Evolutionary conservation across 2,797 vertebrate species (phyloP), one percentile per base, ranked within the genome.

Genomic region (Myotis planiceps): DNA sequence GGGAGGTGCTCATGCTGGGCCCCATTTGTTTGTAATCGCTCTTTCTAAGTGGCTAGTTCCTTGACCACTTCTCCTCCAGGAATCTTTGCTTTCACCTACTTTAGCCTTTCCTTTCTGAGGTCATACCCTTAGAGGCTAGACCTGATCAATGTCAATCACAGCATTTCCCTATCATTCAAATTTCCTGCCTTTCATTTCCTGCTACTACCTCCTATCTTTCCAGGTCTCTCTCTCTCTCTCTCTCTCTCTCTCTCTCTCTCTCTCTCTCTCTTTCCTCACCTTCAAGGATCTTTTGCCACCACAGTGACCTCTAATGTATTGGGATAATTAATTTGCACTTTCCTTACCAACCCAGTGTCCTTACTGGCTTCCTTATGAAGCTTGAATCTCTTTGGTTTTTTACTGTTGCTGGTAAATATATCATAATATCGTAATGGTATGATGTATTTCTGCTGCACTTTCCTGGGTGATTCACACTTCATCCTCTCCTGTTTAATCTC

Each of bases 21-120:
- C 80, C 97, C 98, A 98, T 98, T 99, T 98, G 97, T 97, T 98
- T 98, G 92, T 98, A 98, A 98, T 98, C 98, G 98, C 96, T 98
- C 95, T 98, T 98, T 97, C 97, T 98, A 98, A 98, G 98, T 98
- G 5, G 25, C 9, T 60, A 58, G 39, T 29, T 66, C 21, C 19
- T 75, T 53, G 68, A 66, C 21, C 9, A 3, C 14, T 29, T 91
- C 15, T 89, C 13, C 34, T 55, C 25, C 37, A 58, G 83, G 27
- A 87, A n/a, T 75, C 37, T 90, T 76, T 53, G 12, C 4, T 32
- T 45, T 37, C 34, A 7, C 13, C 14, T 34, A 0, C 23, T 29
- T 82, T 37, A 34, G 42, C 15, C 15, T 63, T 69, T 65, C 13
- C 15, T 39, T 81, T 37, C 65, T 47, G 8, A 74, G 53, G 9